Base-by-base conservation (phyloP, 2,797 vertebrate genomes). In the Anguilla pacifica region DNA sequence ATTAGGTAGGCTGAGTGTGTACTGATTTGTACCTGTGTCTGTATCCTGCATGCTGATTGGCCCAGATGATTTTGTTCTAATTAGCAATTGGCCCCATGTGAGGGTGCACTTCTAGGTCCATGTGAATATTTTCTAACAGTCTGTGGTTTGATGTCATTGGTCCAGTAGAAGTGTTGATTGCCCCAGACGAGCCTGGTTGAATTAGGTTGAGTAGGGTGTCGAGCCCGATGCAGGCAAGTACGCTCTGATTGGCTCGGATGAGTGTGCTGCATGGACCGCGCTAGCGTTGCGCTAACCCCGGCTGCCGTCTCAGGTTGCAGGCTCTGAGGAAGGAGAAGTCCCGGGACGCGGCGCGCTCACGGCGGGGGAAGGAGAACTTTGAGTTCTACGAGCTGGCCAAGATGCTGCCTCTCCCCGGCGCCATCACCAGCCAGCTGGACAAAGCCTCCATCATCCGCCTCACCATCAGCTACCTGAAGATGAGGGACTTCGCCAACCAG, bases 401-500 rank as follows among this genome's bases (percentile, higher is more conserved):
- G 94, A 96, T 99, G 95, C 97, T 99, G 94, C 98, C 98, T 0
- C 97, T 99, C 89, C 98, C 98, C 88, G 98, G 98, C 64, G 98
- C 98, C 96, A 99, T 99, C 96, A 99, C 98, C 91, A 98, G 97
- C 91, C 98, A 99, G 93, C 97, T 99, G 92, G 98, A 99, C 96
- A 99, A 99, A 94, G 98, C 98, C 19, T 99, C 98, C 94, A 99
- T 99, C 95, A 99, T 99, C 91, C 96, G 98, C 89, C 97, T 99
- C 91, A 99, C 98, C 95, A 99, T 99, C 96, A 99, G 98, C 95
- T 99, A 99, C 95, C 97, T 99, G 95, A 99, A 99, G 96, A 99
- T 99, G 98, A 97, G 98, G 93, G 98, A 99, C 96, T 99, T 99
- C 91, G 97, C 98, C 95, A 99, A 98, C 95, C 98, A 98, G 93